phyloP scores from a whole-genome alignment of 2,888 invertebrate species.

The Trachelus tabidus region DNA sequence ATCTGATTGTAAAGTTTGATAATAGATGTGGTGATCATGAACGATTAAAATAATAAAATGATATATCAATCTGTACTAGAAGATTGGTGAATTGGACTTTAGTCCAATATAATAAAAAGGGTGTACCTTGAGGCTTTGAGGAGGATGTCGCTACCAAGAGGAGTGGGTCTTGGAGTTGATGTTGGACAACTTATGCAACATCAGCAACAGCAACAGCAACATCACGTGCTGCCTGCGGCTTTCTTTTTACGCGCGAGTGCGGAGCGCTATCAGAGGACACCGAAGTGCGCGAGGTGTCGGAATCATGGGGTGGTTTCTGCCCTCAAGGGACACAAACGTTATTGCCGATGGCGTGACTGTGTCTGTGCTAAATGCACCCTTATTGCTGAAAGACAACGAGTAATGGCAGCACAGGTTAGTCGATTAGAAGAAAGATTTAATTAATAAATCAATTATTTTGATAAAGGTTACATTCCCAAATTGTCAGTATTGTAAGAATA shows the following conservation, averaged over 20 bases:
- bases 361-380: constrained; percentile 98
- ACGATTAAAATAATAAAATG: background rate
- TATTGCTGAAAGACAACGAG: constrained; percentile 96
- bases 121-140: background rate
- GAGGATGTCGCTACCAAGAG: constrained; percentile 85
- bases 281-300: constrained; percentile 96
- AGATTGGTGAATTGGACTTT: background rate
- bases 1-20: background rate
- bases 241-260: constrained; percentile 86
- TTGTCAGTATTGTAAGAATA: background rate
- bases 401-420: constrained; percentile 95
- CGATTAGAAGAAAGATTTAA: background rate
- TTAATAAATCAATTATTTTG: background rate
- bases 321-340: constrained; percentile 93
- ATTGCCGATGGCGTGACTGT: constrained; percentile 97
- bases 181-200: constrained; percentile 85
- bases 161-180: constrained; percentile 88
- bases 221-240: constrained; percentile 86
- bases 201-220: constrained; percentile 73
- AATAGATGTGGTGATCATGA: background rate
- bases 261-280: constrained; percentile 94
- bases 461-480: background rate
- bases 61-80: background rate
- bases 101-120: background rate
- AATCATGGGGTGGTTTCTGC: constrained; percentile 98